Percentiles rank a stretch among this genome's conserved stretches.
Conservation (phyloP, 2,888 invertebrate genomes). For the Noctua janthe region DNA sequence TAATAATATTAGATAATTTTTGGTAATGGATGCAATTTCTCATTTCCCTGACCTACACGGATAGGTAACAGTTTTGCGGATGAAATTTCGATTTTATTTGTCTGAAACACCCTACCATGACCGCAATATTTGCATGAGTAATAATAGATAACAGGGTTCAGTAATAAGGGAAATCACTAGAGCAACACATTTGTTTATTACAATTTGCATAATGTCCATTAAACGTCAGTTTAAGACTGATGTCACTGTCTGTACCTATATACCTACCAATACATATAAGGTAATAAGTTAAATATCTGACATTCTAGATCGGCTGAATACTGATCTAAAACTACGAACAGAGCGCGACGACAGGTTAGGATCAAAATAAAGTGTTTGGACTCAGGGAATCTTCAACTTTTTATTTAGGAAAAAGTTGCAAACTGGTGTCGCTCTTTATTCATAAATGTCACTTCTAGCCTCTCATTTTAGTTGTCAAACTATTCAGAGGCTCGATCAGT, state of each 20-base stretch:
- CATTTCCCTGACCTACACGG: background rate
- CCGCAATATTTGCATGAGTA: constrained; percentile 3
- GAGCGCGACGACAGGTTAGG: too few species aligned
- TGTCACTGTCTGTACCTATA: background rate
- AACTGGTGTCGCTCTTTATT: background rate
- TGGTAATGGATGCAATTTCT: background rate
- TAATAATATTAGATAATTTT: background rate
- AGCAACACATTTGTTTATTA: background rate
- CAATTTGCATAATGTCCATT: constrained; percentile 10
- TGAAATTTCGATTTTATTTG: background rate
- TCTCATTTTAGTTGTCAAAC: background rate
- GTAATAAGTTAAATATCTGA: background rate
- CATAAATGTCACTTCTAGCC: background rate
- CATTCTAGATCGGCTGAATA: background rate
- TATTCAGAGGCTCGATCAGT: background rate
- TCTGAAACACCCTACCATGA: background rate
- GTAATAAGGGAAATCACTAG: constrained; percentile 2
- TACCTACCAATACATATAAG: background rate
- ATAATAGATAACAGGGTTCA: constrained; percentile 1
- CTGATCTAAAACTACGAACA: background rate
- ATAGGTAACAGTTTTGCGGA: background rate
- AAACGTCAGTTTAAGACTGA: background rate
- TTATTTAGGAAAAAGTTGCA: background rate
- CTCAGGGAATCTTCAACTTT: background rate
- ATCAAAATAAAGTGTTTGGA: background rate